phyloP scores from a whole-genome alignment of 1,140 invertebrate species.

The Drosophila funebris region DNA sequence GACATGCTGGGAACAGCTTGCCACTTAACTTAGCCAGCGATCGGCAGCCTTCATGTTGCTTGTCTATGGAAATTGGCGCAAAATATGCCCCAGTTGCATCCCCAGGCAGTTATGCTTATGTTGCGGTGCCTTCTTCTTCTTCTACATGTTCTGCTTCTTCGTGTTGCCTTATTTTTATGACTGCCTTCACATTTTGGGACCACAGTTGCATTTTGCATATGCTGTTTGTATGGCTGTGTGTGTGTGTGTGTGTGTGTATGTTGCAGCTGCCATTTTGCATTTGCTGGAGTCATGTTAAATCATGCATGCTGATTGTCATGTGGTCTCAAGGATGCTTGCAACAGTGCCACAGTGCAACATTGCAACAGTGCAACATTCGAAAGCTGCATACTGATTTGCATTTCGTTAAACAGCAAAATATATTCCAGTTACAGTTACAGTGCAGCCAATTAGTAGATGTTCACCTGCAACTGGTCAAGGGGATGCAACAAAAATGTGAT shows the following conservation, averaged over 20 bases:
- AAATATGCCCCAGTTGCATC: constrained; percentile 69
- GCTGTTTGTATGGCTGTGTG: constrained; percentile 6
- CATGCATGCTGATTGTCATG: constrained; percentile 80
- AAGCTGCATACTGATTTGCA: constrained; percentile 34
- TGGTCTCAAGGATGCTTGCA: constrained; percentile 53
- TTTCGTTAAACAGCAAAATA: constrained; percentile 20
- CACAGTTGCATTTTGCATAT: constrained; percentile 44
- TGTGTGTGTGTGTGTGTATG: constrained; percentile 5
- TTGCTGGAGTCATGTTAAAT: constrained; percentile 65
- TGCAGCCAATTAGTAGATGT: constrained; percentile 33
- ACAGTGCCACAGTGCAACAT: constrained; percentile 32
- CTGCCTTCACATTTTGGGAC: constrained; percentile 37
- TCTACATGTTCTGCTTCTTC: constrained; percentile 7
- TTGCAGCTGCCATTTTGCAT: constrained; percentile 47
- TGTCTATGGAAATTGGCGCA: constrained; percentile 78
- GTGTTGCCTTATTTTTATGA: constrained; percentile 13
- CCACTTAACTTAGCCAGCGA: constrained; percentile 47
- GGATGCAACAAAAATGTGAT: neutral
- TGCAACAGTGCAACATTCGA: constrained; percentile 23
- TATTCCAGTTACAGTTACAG: neutral
- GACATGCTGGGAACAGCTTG: constrained; percentile 36
- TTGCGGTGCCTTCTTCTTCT: constrained; percentile 45
- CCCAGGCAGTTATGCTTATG: constrained; percentile 57
- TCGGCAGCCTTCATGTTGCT: constrained; percentile 51
- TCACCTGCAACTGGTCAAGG: neutral